phyloP scores from a whole-genome alignment of 2,888 invertebrate genomes.

The Machimus atricapillus region DNA sequence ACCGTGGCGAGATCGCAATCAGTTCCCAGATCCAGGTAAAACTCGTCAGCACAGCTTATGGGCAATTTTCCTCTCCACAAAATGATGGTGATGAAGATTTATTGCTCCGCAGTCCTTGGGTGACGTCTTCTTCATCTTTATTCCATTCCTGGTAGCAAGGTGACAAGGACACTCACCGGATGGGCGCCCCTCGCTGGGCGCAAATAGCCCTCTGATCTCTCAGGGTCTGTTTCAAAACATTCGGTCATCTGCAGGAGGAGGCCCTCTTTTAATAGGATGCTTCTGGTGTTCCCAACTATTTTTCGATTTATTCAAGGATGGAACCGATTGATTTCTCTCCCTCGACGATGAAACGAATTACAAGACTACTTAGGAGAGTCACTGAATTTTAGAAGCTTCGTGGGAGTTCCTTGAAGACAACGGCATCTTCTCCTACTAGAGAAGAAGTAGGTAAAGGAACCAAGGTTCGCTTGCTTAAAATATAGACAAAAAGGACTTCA shows the following conservation, averaged over 20 bases:
- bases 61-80: slow-evolving; percentile 4
- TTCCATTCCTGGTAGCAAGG: background rate
- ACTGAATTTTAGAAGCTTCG: background rate
- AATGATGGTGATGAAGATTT: slow-evolving; percentile 7
- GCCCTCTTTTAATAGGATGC: background rate
- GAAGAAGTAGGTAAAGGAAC: background rate
- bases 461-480: background rate
- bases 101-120: slow-evolving; percentile 1
- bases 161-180: slow-evolving; percentile 6
- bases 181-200: slow-evolving; percentile 10
- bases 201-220: background rate
- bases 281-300: background rate
- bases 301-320: slow-evolving; percentile 16
- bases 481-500: too few relatives aligned
- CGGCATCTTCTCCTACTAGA: background rate
- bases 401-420: background rate
- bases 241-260: slow-evolving; percentile 9
- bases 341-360: background rate
- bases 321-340: slow-evolving; percentile 16
- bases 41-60: background rate
- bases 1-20: slow-evolving; percentile 23
- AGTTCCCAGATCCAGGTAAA: slow-evolving; percentile 15
- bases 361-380: background rate
- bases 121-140: slow-evolving; percentile 7
- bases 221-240: slow-evolving; percentile 7